Conservation (phyloP, 2,888 invertebrate genomes). For the Bhutanitis thaidina region DNA sequence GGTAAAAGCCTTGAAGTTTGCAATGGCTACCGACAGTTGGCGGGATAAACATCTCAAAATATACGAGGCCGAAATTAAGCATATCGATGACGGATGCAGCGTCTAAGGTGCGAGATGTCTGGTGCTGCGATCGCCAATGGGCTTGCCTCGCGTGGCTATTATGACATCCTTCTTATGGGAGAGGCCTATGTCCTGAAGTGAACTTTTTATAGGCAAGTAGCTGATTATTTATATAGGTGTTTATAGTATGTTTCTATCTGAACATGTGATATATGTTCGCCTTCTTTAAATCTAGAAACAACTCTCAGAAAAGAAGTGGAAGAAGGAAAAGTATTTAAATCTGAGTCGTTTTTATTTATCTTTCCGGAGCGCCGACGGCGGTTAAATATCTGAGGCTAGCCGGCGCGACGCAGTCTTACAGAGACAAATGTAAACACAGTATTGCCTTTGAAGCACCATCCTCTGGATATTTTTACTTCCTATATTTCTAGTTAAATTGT, state of each 20-base stretch:
- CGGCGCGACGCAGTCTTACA: constrained; percentile 43
- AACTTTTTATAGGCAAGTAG: too few species aligned
- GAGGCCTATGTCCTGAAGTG: too few species aligned
- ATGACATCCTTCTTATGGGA: too few species aligned
- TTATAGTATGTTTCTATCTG: neutral
- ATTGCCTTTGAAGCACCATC: constrained; percentile 61
- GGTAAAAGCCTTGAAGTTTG: too few species aligned
- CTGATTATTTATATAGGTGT: too few species aligned
- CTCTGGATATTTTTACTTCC: constrained; percentile 44
- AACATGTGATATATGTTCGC: neutral
- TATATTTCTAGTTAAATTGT: constrained; percentile 37
- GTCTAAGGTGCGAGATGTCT: too few species aligned
- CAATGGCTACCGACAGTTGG: too few species aligned
- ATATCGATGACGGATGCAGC: too few species aligned
- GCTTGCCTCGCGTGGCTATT: too few species aligned
- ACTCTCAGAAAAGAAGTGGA: constrained; percentile 34
- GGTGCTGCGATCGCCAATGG: too few species aligned
- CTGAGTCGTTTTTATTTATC: constrained; percentile 65
- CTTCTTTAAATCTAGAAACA: constrained; percentile 4
- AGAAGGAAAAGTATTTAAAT: constrained; percentile 67
- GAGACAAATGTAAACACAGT: constrained; percentile 68
- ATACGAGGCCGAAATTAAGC: too few species aligned
- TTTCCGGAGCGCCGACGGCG: constrained; percentile 59
- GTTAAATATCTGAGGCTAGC: constrained; percentile 66
- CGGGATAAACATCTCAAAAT: too few species aligned